Conservation (phyloP, 2,888 invertebrate genomes). For the Miltochrista miniata region DNA sequence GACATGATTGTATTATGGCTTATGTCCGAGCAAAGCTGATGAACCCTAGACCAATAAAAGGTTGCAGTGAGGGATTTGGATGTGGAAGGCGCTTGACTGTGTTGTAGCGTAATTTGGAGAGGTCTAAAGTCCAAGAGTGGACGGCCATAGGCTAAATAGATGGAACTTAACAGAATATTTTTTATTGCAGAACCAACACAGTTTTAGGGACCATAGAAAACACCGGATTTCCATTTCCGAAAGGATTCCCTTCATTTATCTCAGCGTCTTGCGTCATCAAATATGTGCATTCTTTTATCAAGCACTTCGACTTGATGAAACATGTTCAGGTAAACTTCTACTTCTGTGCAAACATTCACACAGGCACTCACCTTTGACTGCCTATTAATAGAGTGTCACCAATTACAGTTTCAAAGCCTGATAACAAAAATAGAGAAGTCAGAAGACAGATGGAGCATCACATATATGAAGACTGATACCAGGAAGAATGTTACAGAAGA, state of each 20-base stretch:
- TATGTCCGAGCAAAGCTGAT: no score
- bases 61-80: no score
- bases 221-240: constrained; percentile 86
- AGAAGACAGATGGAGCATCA: constrained; percentile 74
- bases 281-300: constrained; percentile 87
- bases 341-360: neutral
- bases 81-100: no score
- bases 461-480: constrained; percentile 68
- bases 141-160: no score
- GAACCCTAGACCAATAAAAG: no score
- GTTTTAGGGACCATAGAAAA: constrained; percentile 92
- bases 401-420: constrained; percentile 68
- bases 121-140: no score
- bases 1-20: no score
- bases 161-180: no score
- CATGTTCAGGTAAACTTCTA: constrained; percentile 83
- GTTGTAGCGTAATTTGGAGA: no score
- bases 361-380: no score
- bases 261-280: constrained; percentile 86
- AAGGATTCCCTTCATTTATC: constrained; percentile 85
- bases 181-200: constrained; percentile 86
- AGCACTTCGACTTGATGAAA: constrained; percentile 84
- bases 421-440: constrained; percentile 73
- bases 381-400: neutral
- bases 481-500: constrained; percentile 58